These are phyloP conservation scores for Slavum lentiscoides DNA, from an alignment of 2,888 invertebrate species.

Conservation along the genomic window DNA sequence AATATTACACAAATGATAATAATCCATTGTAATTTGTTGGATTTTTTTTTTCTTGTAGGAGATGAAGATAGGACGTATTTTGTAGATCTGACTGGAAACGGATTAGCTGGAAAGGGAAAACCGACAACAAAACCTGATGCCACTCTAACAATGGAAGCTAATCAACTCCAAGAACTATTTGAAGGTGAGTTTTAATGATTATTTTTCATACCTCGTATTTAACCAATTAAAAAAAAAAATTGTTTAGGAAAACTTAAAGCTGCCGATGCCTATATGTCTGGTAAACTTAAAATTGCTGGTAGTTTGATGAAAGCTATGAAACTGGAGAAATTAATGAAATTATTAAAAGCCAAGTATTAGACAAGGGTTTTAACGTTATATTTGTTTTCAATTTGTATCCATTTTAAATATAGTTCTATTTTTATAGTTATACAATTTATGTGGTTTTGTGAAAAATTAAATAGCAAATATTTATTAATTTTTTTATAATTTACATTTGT, in stretches of 20 bases:
- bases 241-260: constrained; percentile 80
- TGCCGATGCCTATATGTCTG: constrained; percentile 92
- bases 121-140: constrained; percentile 75
- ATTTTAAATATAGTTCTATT: constrained; percentile 1
- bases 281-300: constrained; percentile 90
- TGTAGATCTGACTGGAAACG: constrained; percentile 82
- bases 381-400: background rate
- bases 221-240: background rate
- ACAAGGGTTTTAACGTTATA: background rate
- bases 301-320: constrained; percentile 94
- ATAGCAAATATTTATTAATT: background rate
- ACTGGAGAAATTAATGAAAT: constrained; percentile 84
- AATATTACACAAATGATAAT: background rate
- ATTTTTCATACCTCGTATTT: background rate
- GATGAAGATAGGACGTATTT: constrained; percentile 76
- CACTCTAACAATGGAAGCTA: constrained; percentile 66
- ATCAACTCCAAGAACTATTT: constrained; percentile 46
- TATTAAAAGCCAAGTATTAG: constrained; percentile 72
- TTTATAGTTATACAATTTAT: background rate
- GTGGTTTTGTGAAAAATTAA: constrained; percentile 2
- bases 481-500: background rate
- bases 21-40: background rate
- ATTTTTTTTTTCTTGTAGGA: constrained; percentile 61
- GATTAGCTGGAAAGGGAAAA: constrained; percentile 77
- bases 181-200: constrained; percentile 24